Evolutionary conservation across 2,113 vertebrate genomes (phyloP), one percentile per base, ranked within the genome.

Genomic region (Pycnonotus jocosus): DNA sequence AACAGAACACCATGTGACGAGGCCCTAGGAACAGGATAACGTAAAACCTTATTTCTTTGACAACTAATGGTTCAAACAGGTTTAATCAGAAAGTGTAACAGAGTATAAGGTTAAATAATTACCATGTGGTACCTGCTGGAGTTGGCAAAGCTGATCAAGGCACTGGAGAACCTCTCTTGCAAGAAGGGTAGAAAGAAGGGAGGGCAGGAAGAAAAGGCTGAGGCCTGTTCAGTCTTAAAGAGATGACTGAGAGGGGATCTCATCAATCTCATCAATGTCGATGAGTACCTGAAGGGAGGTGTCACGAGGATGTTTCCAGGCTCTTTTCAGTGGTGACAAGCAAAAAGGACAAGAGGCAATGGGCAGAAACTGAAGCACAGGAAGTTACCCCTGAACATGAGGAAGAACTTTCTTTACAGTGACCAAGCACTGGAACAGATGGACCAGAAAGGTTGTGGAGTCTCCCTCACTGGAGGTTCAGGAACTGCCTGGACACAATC

Each of bases 211-310:
- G n/a, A 28, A 40, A 30, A 87, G 56, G 23, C 47, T 9, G 5
- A 70, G 33, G 62, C 4, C 8, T 53, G 33, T 19, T 78, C 18
- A 53, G 6, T 38, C 54, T 53, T 0, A 0, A 53, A 38, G 54
- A 30, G 28, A 53, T 5, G 15, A 6, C 10, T 60, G 72, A 22
- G 53, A 69, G 1, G 17, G 10, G 7, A 51, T 6, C 9, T 37
- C 35, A 21, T 44, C 25, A 15, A 51, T 6, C 9, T 37, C 35
- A 21, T 44, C 25, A 15, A 9, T 31, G 16, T 5, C 18, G 8
- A 0, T 19, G 2, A 38, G 33, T 38, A 9, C 3, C 19, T 4
- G 3, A 53, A 8, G 28, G 15, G 15, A 33, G 22, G 10, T 20
- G 5, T 20, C 64, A 20, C n/a, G 64, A 28, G 21, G 11, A 51